These are phyloP conservation scores for Cotesia vestalis DNA, from an alignment of 1,140 invertebrate genomes.

Conservation along the genomic window DNA sequence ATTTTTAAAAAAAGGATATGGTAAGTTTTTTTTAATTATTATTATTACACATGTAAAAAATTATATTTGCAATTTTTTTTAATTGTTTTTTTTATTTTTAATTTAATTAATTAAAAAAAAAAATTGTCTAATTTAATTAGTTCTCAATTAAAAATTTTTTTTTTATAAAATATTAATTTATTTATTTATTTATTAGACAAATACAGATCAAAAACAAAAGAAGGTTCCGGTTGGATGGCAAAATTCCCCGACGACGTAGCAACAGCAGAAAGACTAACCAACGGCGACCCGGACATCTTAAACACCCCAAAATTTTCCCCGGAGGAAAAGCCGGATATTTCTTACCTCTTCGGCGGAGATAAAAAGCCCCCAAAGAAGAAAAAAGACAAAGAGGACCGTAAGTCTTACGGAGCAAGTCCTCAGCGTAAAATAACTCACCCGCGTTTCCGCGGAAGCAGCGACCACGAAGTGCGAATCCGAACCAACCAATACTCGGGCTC, in stretches of 20 bases:
- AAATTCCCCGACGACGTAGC: conserved; percentile 79
- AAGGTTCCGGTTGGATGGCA: conserved; percentile 70
- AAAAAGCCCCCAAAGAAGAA: conserved; percentile 61
- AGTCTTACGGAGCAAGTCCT: conserved; percentile 33
- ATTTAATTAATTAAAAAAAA: conserved; percentile 18
- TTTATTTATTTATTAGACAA: conserved; percentile 61
- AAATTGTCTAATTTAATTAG: conserved; percentile 38
- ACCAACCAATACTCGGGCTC: conserved; percentile 42
- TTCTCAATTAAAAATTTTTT: not conserved
- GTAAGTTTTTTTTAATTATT: conserved; percentile 67
- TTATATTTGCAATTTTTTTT: no score
- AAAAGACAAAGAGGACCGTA: conserved; percentile 45
- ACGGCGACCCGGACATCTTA: conserved; percentile 74
- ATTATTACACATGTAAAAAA: no score
- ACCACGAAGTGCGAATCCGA: conserved; percentile 72
- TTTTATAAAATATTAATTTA: conserved; percentile 4
- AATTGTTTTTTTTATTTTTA: no score
- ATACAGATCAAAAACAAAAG: conserved; percentile 69
- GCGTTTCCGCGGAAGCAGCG: conserved; percentile 67
- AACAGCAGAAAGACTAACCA: conserved; percentile 73
- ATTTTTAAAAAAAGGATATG: conserved; percentile 81
- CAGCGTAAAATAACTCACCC: conserved; percentile 63
- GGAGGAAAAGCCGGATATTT: conserved; percentile 67
- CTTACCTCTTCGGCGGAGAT: conserved; percentile 55
- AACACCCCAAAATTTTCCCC: conserved; percentile 71